Evolutionary conservation across 2,113 vertebrate species (phyloP).

Genomic region (Takifugu flavidus): DNA sequence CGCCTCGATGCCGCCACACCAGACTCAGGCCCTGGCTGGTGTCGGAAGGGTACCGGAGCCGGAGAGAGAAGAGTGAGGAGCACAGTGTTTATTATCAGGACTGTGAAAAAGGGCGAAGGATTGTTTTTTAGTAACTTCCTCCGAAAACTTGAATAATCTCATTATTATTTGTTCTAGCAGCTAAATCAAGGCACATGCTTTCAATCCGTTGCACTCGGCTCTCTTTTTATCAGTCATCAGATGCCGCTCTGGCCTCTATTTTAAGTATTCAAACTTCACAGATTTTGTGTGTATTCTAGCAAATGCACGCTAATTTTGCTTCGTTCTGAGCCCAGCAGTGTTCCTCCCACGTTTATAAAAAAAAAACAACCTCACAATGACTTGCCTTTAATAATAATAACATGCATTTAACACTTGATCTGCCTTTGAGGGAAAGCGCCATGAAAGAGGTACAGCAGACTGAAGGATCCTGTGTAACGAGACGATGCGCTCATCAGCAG

Average conservation of each 20-base stretch:
- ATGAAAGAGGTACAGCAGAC: constrained; percentile 17
- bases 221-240: constrained; percentile 6
- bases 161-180: constrained; percentile 36
- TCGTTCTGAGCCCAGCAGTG: constrained; percentile 15
- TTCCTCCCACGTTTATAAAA: constrained; percentile 11
- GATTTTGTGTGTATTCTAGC: constrained; percentile 2
- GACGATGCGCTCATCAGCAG: constrained; percentile 10
- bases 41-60: constrained; percentile 20
- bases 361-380: background rate
- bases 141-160: constrained; percentile 67
- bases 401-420: constrained; percentile 29
- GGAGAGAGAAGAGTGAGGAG: constrained; percentile 16
- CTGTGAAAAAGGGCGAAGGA: constrained; percentile 51
- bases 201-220: constrained; percentile 40
- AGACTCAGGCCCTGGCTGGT: constrained; percentile 21
- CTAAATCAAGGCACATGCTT: constrained; percentile 54
- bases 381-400: constrained; percentile 26
- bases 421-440: constrained; percentile 6
- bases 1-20: constrained; percentile 16
- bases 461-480: constrained; percentile 2
- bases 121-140: constrained; percentile 50
- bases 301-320: too few species aligned
- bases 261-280: constrained; percentile 30
- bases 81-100: constrained; percentile 44
- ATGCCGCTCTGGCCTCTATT: constrained; percentile 5